phyloP scores from a whole-genome alignment of 2,113 vertebrate genomes.

The Piaya cayana region DNA sequence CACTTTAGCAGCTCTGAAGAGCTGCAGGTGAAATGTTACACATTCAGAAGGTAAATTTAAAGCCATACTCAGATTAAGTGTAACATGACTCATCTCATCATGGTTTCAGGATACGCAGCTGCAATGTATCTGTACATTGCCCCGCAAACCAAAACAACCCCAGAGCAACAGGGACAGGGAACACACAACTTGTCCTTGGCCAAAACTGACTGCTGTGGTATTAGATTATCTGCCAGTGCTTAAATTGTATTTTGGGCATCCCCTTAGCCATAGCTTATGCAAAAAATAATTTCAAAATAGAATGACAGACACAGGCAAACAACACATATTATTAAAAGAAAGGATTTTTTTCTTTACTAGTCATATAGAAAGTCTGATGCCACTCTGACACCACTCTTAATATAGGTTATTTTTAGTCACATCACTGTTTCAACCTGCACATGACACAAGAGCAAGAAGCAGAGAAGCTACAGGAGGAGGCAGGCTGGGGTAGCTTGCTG shows the following conservation, averaged over 20 bases:
- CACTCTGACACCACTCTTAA: accelerated
- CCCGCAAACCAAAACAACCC: not conserved
- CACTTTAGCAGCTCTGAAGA: not conserved
- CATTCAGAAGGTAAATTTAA: not conserved
- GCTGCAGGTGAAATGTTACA: not conserved
- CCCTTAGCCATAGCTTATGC: accelerated
- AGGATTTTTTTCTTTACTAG: not conserved
- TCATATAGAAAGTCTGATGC: not conserved
- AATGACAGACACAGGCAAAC: not conserved
- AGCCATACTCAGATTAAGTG: accelerated
- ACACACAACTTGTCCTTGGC: accelerated
- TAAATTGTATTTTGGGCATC: not conserved
- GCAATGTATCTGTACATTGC: no score
- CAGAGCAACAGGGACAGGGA: not conserved
- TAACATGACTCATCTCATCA: not conserved
- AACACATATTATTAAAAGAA: accelerated
- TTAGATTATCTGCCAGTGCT: accelerated
- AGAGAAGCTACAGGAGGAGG: not conserved
- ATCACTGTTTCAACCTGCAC: accelerated
- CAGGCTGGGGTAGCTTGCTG: accelerated
- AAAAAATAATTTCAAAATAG: no score
- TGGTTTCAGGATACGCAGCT: not conserved
- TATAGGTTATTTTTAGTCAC: accelerated
- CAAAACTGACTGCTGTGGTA: accelerated
- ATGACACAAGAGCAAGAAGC: accelerated